Evolutionary conservation across 2,113 vertebrate species (phyloP).

Genomic region (Loxodonta africana): DNA sequence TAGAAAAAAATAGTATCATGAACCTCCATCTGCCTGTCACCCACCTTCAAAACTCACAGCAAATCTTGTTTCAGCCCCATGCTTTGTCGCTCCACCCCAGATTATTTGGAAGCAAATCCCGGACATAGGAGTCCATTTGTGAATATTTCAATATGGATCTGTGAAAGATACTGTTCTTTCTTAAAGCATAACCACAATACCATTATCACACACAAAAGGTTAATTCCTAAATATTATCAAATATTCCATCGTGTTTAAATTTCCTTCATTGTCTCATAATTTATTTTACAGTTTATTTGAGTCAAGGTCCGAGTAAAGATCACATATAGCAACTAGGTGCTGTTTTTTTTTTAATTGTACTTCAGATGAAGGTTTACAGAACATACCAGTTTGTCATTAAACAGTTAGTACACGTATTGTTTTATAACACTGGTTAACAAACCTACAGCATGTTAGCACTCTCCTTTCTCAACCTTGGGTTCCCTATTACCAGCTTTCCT

Average conservation of each 20-base stretch:
- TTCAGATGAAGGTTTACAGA: too few species aligned
- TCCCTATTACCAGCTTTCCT: too few species aligned
- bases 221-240: not conserved
- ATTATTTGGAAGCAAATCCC: not conserved
- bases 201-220: not conserved
- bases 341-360: too few species aligned
- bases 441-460: too few species aligned
- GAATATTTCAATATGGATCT: constrained; percentile 5
- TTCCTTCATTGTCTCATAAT: not conserved
- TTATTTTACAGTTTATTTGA: not conserved
- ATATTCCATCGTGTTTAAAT: not conserved
- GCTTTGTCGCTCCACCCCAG: too few species aligned
- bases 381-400: too few species aligned
- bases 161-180: not conserved
- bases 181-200: not conserved
- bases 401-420: too few species aligned
- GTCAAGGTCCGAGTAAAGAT: not conserved
- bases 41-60: not conserved
- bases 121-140: not conserved
- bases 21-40: not conserved
- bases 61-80: not conserved
- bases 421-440: too few species aligned
- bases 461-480: too few species aligned
- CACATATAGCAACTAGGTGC: not conserved
- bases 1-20: not conserved